Base-by-base conservation (phyloP, 2,113 vertebrate genomes). In the Corydoras sp. region DNA sequence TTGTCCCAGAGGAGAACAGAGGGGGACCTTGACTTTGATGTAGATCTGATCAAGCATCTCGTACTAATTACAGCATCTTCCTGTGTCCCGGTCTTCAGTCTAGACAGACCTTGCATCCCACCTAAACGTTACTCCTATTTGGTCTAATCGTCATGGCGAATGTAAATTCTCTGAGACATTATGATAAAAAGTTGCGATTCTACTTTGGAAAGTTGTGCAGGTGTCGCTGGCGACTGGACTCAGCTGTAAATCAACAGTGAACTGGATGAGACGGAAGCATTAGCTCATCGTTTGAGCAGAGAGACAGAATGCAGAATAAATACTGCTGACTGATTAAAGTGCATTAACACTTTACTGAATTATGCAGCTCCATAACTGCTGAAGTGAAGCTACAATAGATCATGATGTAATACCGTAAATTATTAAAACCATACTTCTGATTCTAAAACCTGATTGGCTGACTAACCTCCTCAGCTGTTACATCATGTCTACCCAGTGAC, bases 21-120 rank as follows among this genome's bases (percentile, higher is more conserved):
- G 69, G 78, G 69, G 72, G 76, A 58, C 66, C 73, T 79, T 69
- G 61, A 78, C 83, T 83, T 81, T 81, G 77, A 81, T 82, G 85
- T 77, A 88, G 86, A 90, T 89, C 83, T 87, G 88, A 84, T 86
- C 83, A 86, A 83, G 85, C 83, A 89, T 89, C 81, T 83, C 66
- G 7, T 60, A 67, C 70, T 86, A 89, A 90, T 90, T 86, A 83
- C 73, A 58, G 35, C 79, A 77, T 84, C 82, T 84, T 73, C 72
- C 82, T 76, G 71, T 75, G 75, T 78, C 80, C 85, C 79, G 75
- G 78, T 72, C 77, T 88, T 89, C 87, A 86, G 86, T 85, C 86
- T 86, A 85, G 88, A 89, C 86, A 2, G 56, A 60, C 4, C 43
- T 18, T 9, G 49, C 8, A 61, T 48, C 65, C 53, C 69, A 59